Evolutionary conservation across 2,888 invertebrate genomes (phyloP).

Genomic region (Patella ulyssiponensis): DNA sequence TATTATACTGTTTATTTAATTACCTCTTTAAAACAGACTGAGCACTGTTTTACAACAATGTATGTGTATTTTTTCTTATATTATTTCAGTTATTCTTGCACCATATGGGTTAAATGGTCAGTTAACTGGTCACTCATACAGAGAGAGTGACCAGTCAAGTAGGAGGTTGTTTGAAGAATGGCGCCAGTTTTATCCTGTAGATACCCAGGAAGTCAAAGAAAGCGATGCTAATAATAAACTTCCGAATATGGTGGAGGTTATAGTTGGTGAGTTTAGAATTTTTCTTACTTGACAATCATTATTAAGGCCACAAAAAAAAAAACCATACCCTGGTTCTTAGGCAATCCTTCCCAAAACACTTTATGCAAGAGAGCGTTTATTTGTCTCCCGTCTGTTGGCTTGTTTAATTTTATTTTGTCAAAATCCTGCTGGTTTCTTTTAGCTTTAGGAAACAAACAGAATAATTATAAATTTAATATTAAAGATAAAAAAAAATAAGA

Average conservation of each 20-base stretch:
- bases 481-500: no score
- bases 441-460: no score
- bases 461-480: no score
- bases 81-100: slow-evolving; percentile 86
- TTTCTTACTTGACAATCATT: neutral
- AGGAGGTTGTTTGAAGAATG: slow-evolving; percentile 91
- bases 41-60: slow-evolving; percentile 1
- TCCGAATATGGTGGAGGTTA: slow-evolving; percentile 78
- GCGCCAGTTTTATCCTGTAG: slow-evolving; percentile 83
- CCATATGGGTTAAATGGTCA: slow-evolving; percentile 95
- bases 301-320: no score
- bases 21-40: no score
- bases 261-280: slow-evolving; percentile 72
- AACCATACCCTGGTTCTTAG: no score
- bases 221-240: slow-evolving; percentile 54
- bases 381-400: no score
- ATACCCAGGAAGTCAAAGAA: slow-evolving; percentile 16
- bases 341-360: no score
- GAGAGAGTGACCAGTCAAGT: slow-evolving; percentile 75
- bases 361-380: no score
- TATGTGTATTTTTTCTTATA: neutral
- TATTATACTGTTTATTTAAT: no score
- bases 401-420: no score
- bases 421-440: no score
- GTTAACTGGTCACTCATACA: slow-evolving; percentile 87